Percentiles rank a stretch among this genome's conserved stretches.
Evolutionary conservation across 2,888 invertebrate genomes (phyloP).

Genomic region (Dichetophora obliterata): DNA sequence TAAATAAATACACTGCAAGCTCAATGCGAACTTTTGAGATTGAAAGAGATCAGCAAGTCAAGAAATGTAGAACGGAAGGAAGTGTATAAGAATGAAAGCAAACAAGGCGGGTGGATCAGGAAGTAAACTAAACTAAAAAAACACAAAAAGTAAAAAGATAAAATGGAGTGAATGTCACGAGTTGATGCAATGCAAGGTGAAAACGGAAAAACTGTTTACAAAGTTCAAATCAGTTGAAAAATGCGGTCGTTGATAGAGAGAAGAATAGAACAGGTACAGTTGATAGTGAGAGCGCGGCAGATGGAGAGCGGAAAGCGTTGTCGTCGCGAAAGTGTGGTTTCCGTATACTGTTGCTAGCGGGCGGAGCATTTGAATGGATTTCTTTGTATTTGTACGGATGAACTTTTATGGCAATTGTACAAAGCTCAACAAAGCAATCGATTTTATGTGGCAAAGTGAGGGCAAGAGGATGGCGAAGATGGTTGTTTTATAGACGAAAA

Average conservation of each 20-base stretch:
- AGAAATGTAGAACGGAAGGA: not conserved
- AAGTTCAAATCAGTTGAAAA: constrained; percentile 1
- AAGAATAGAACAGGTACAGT: too few species aligned
- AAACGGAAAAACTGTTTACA: constrained; percentile 12
- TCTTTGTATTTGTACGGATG: too few species aligned
- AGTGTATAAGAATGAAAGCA: not conserved
- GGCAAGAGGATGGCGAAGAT: too few species aligned
- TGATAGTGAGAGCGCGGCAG: not conserved
- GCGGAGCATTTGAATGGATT: not conserved
- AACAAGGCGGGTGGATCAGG: not conserved
- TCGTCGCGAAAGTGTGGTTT: not conserved
- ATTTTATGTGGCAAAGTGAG: not conserved
- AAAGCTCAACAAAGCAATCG: not conserved
- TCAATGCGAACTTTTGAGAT: constrained; percentile 22
- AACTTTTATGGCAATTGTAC: not conserved
- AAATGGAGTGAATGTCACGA: constrained; percentile 7
- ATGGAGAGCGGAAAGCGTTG: not conserved
- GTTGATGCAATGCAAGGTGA: constrained; percentile 11
- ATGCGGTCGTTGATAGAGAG: not conserved
- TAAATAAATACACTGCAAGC: constrained; percentile 28
- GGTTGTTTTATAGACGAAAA: too few species aligned
- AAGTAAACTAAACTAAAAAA: too few species aligned
- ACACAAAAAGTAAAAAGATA: not conserved
- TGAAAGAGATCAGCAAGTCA: constrained; percentile 31
- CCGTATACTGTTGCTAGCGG: constrained; percentile 6